A percentile compares a stretch with the other conserved stretches of the same genome.
phyloP scores from a whole-genome alignment of 2,888 invertebrate species.

The Parnassius orleans region DNA sequence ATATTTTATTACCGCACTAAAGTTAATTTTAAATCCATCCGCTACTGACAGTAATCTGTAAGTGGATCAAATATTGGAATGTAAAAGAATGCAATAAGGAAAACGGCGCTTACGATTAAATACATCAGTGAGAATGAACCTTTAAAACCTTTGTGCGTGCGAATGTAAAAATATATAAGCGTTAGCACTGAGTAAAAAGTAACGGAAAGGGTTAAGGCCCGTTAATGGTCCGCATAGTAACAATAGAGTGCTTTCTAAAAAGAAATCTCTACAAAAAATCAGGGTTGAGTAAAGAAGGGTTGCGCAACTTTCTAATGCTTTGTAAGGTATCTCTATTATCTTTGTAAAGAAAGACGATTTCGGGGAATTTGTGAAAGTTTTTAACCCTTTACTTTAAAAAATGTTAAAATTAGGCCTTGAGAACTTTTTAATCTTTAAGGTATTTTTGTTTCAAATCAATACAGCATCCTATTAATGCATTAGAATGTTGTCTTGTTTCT shows the following conservation, averaged over 20 bases:
- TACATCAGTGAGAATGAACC: conserved; percentile 29
- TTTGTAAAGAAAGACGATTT: conserved; percentile 50
- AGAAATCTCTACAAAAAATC: conserved; percentile 62
- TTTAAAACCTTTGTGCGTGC: conserved; percentile 36
- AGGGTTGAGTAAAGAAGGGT: conserved; percentile 71
- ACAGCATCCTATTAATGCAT: conserved; percentile 7
- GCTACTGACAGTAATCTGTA: conserved; percentile 69
- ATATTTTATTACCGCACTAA: conserved; percentile 74
- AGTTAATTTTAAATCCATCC: conserved; percentile 76
- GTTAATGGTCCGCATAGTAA: conserved; percentile 60
- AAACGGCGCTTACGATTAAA: conserved; percentile 29
- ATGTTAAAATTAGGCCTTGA: background rate
- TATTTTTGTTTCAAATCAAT: conserved; percentile 7
- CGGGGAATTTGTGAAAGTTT: conserved; percentile 71
- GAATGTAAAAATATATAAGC: conserved; percentile 48
- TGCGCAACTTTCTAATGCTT: conserved; percentile 79
- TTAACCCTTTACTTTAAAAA: conserved; percentile 47
- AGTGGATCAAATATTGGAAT: conserved; percentile 56
- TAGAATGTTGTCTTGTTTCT: conserved; percentile 36
- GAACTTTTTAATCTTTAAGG: conserved; percentile 6
- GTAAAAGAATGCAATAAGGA: conserved; percentile 36
- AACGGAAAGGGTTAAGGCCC: conserved; percentile 71
- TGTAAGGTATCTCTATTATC: conserved; percentile 67
- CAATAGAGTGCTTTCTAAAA: conserved; percentile 68
- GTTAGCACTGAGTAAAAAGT: conserved; percentile 62